Percentiles rank a stretch among this genome's conserved stretches.
phyloP scores from a whole-genome alignment of 2,113 vertebrate genomes.

The Pollimyrus isidori region DNA sequence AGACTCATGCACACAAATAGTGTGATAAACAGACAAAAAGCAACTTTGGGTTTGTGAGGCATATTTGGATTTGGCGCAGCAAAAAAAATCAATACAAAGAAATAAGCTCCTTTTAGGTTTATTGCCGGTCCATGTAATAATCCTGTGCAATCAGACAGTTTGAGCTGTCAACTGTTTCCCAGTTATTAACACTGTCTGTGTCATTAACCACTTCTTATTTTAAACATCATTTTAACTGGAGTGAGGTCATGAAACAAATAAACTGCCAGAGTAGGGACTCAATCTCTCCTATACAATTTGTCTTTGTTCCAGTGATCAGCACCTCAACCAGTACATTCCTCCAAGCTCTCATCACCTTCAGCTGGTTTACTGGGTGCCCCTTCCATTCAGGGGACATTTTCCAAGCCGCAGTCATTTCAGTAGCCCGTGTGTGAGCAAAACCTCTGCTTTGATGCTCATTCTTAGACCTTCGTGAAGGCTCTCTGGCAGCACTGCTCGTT shows the following conservation, averaged over 20 bases:
- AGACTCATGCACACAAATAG: neutral
- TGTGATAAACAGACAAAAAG: neutral
- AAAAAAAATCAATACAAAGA: neutral
- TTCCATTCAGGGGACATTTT: neutral
- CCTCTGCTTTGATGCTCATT: neutral
- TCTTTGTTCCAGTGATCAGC: neutral
- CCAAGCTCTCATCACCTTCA: neutral
- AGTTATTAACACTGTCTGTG: neutral
- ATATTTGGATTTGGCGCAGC: neutral
- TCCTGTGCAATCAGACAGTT: neutral
- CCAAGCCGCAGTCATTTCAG: neutral
- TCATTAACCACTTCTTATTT: constrained; percentile 6
- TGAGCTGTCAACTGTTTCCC: too few species aligned
- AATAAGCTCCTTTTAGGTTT: neutral
- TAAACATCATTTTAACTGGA: neutral
- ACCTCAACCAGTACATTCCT: neutral
- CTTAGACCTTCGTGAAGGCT: neutral
- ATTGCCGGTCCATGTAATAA: neutral
- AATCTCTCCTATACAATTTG: neutral
- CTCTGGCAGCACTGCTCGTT: neutral
- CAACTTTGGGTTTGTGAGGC: neutral
- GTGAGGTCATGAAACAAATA: constrained; percentile 7
- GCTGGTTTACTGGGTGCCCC: neutral
- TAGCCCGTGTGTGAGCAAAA: neutral
- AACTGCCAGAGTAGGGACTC: neutral